Percentiles rank a stretch among this genome's conserved stretches.
Conservation (phyloP, 1,140 invertebrate genomes). For the Capitella teleta region DNA sequence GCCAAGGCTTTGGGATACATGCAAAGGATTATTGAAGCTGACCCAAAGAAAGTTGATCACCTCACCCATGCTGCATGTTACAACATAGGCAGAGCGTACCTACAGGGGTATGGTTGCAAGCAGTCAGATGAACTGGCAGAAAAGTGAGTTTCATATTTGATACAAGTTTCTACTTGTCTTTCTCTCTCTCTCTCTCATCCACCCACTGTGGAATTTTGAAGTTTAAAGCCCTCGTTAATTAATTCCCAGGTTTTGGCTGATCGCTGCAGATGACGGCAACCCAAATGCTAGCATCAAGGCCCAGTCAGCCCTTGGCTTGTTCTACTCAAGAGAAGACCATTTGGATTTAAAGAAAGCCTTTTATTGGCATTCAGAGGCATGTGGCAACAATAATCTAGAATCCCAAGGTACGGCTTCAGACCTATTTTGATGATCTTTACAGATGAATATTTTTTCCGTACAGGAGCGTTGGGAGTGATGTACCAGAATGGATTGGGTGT, state of each 20-base stretch:
- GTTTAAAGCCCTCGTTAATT: neutral
- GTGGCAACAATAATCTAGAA: constrained; percentile 40
- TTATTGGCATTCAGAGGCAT: constrained; percentile 43
- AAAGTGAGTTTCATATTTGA: constrained; percentile 19
- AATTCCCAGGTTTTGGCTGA: constrained; percentile 27
- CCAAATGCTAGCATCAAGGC: constrained; percentile 34
- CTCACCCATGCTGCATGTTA: constrained; percentile 29
- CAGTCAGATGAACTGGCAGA: constrained; percentile 37
- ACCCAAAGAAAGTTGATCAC: constrained; percentile 19
- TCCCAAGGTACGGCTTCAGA: constrained; percentile 33
- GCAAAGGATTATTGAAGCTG: constrained; percentile 22
- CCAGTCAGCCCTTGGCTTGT: constrained; percentile 37
- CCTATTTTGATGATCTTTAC: neutral
- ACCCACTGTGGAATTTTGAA: neutral
- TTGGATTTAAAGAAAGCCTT: constrained; percentile 36
- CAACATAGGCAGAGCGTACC: constrained; percentile 38
- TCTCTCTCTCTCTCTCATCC: neutral
- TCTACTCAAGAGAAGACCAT: constrained; percentile 31
- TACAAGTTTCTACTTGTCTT: neutral
- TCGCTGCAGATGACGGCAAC: constrained; percentile 39
- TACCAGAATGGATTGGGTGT: constrained; percentile 38
- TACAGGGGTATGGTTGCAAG: constrained; percentile 33
- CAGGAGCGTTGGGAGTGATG: constrained; percentile 41
- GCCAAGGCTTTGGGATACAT: constrained; percentile 28
- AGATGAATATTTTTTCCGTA: neutral